phyloP scores from a whole-genome alignment of 64 coral and sea anemone species.

The Dendrophyllia cribrosa region DNA sequence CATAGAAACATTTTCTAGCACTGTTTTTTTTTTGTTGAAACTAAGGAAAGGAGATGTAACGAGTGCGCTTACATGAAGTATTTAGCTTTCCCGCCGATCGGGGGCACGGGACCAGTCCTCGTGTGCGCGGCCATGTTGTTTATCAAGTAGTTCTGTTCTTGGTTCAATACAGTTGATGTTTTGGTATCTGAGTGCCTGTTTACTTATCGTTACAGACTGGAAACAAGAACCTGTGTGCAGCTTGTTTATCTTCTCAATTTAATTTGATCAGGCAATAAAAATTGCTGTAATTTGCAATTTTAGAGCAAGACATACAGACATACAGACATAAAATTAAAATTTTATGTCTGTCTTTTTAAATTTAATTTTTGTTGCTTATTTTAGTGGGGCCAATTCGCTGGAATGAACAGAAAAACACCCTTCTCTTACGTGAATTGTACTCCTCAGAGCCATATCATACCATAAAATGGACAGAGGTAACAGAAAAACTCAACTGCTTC shows the following conservation, averaged over 20 bases:
- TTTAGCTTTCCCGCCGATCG: too few species aligned
- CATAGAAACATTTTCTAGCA: too few species aligned
- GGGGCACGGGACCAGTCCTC: too few species aligned
- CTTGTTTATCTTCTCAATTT: slow-evolving; percentile 14
- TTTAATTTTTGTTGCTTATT: slow-evolving; percentile 41
- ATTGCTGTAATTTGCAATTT: neutral
- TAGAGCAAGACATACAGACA: neutral
- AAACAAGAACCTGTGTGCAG: neutral
- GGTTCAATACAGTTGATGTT: too few species aligned
- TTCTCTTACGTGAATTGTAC: slow-evolving; percentile 69
- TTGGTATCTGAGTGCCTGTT: too few species aligned
- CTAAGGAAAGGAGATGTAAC: too few species aligned
- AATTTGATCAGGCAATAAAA: neutral
- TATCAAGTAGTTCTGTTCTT: too few species aligned
- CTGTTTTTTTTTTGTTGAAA: too few species aligned
- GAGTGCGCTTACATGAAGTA: too few species aligned
- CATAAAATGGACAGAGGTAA: slow-evolving; percentile 75
- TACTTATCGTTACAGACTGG: too few species aligned
- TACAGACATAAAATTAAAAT: neutral
- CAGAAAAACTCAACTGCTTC: slow-evolving; percentile 65
- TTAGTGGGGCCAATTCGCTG: slow-evolving; percentile 85
- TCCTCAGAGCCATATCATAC: slow-evolving; percentile 62
- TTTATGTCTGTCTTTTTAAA: slow-evolving; percentile 6
- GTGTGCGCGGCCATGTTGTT: too few species aligned
- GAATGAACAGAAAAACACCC: slow-evolving; percentile 71